Conservation (phyloP, 2,888 invertebrate species). For the Pedicia rivosa region DNA sequence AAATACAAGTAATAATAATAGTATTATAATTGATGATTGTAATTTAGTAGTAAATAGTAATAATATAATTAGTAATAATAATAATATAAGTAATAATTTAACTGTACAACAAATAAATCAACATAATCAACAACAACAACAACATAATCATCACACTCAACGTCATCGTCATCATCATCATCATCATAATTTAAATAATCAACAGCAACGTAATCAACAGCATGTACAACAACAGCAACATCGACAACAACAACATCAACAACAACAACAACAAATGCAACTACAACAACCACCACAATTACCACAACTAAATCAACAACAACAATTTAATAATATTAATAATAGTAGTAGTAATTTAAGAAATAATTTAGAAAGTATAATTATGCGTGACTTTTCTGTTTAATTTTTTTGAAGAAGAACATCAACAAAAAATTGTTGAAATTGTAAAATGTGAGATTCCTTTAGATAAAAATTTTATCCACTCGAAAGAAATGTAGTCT, state of each 20-base stretch:
- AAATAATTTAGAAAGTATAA: conserved; percentile 5
- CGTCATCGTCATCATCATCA: conserved; percentile 13
- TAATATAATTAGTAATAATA: conserved; percentile 9
- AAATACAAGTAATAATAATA: conserved; percentile 10
- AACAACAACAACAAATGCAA: no score
- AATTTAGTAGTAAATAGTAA: conserved; percentile 7
- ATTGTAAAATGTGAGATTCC: no score
- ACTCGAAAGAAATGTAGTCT: no score
- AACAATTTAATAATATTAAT: conserved; percentile 6
- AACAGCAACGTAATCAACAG: conserved; percentile 16
- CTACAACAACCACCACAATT: conserved; percentile 38
- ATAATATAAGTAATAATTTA: conserved; percentile 8
- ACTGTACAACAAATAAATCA: conserved; percentile 8
- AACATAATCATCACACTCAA: conserved; percentile 13
- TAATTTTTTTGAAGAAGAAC: no score
- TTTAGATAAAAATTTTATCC: no score
- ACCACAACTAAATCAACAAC: conserved; percentile 26
- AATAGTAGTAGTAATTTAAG: background rate
- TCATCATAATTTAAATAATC: conserved; percentile 3
- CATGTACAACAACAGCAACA: conserved; percentile 34
- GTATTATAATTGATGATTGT: conserved; percentile 5
- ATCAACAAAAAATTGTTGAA: no score
- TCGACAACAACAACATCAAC: conserved; percentile 35
- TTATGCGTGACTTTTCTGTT: conserved; percentile 5
- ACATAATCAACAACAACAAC: conserved; percentile 15